Conservation (phyloP, 2,113 vertebrate genomes). For the Apeltes quadracus region DNA sequence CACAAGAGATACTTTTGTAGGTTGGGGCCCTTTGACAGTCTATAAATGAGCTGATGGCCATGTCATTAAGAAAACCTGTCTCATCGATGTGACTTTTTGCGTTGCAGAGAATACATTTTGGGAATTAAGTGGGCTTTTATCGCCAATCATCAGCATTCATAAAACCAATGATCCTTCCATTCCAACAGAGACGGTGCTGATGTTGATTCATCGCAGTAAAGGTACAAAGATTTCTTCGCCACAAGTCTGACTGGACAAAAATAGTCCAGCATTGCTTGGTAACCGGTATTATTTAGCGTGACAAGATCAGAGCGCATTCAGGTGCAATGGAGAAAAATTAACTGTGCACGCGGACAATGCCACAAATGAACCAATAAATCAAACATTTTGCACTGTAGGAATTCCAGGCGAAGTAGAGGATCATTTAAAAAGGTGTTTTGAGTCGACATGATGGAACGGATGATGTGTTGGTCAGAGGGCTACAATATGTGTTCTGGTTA, state of each 20-base stretch:
- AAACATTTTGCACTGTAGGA: neutral
- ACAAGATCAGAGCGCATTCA: neutral
- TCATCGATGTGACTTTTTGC: neutral
- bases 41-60: neutral
- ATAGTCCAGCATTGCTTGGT: conserved; percentile 44
- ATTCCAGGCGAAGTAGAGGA: neutral
- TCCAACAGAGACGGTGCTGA: neutral
- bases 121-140: neutral
- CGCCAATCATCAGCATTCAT: too few species aligned
- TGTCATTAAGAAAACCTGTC: neutral
- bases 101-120: neutral
- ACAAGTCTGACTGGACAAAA: neutral
- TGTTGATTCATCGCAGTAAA: neutral
- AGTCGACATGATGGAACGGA: conserved; percentile 16
- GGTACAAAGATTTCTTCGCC: neutral
- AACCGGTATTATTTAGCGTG: conserved; percentile 21
- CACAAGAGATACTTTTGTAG: neutral
- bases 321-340: neutral
- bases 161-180: neutral
- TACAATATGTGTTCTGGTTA: neutral
- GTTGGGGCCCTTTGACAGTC: neutral
- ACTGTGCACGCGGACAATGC: neutral
- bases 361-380: neutral
- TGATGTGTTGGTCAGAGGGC: conserved; percentile 14
- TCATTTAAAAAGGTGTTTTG: neutral